Conservation (phyloP, 2,797 vertebrate genomes). For the Gadopsis bispinosus region DNA sequence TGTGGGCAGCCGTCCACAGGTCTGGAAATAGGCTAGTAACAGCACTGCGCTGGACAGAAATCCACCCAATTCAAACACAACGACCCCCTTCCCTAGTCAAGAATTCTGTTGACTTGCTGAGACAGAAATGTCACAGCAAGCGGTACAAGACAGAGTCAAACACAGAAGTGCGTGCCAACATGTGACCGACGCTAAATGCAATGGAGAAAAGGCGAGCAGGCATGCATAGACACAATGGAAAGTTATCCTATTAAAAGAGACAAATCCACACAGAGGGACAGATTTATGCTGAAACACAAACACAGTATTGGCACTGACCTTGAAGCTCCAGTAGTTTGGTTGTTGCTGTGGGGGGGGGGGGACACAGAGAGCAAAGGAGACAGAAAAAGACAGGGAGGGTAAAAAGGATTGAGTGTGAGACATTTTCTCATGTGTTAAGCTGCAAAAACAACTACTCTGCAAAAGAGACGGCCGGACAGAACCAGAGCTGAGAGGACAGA, state of each 20-base stretch:
- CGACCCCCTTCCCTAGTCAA: slow-evolving; percentile 3
- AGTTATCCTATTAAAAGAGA: slow-evolving; percentile 67
- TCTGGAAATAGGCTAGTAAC: background rate
- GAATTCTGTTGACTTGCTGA: background rate
- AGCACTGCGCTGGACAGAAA: background rate
- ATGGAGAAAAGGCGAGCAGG: slow-evolving; percentile 33
- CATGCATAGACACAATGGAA: slow-evolving; percentile 61
- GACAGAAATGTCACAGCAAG: slow-evolving; percentile 25
- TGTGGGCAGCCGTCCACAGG: slow-evolving; percentile 4
- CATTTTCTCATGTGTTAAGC: slow-evolving; percentile 57
- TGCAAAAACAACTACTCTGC: slow-evolving; percentile 40
- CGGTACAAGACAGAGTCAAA: slow-evolving; percentile 23
- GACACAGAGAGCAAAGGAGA: slow-evolving; percentile 59
- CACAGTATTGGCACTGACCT: slow-evolving; percentile 90
- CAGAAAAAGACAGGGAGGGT: slow-evolving; percentile 38
- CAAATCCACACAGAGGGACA: slow-evolving; percentile 63
- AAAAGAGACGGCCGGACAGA: slow-evolving; percentile 11
- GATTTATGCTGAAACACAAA: slow-evolving; percentile 69
- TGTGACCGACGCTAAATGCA: slow-evolving; percentile 43
- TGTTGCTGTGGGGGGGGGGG: slow-evolving; percentile 84
- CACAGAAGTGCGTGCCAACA: slow-evolving; percentile 27
- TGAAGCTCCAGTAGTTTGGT: slow-evolving; percentile 99
- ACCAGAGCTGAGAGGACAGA: slow-evolving; percentile 24
- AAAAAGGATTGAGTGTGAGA: slow-evolving; percentile 62
- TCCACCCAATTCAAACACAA: background rate